Evolutionary conservation across 1,140 invertebrate species (phyloP).

Genomic region (Steinernema khuongi): DNA sequence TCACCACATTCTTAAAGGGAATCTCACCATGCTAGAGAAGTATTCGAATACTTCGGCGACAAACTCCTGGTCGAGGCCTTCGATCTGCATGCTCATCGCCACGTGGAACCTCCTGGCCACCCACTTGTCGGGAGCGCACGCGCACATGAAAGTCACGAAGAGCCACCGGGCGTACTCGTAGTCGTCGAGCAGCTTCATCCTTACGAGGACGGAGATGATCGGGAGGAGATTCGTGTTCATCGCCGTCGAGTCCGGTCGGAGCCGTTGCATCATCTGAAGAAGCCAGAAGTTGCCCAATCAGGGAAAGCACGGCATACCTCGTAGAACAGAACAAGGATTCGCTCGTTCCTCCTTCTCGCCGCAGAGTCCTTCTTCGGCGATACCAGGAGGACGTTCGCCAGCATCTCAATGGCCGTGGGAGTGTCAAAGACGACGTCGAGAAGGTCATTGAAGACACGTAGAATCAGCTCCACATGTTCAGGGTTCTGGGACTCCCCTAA

Average conservation of each 20-base stretch:
- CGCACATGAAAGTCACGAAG: conserved; percentile 1
- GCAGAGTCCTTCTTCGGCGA: not conserved
- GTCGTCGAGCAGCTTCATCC: not conserved
- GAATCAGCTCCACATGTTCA: not conserved
- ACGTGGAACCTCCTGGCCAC: not conserved
- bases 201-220: not conserved
- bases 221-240: conserved; percentile 13
- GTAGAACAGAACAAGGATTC: not conserved
- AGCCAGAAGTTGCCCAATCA: not conserved
- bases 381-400: not conserved
- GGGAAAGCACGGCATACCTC: not conserved
- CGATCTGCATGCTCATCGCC: not conserved
- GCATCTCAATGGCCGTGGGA: not conserved
- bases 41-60: not conserved
- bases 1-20: not conserved
- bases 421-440: not conserved
- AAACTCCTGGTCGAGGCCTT: not conserved
- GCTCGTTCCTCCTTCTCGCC: not conserved
- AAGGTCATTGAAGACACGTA: not conserved
- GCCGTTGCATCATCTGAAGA: not conserved
- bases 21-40: not conserved
- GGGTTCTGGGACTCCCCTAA: not conserved
- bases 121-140: not conserved
- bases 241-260: not conserved
- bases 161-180: not conserved